phyloP scores from a whole-genome alignment of 2,113 vertebrate species.

The Microcebus lehilahytsara region DNA sequence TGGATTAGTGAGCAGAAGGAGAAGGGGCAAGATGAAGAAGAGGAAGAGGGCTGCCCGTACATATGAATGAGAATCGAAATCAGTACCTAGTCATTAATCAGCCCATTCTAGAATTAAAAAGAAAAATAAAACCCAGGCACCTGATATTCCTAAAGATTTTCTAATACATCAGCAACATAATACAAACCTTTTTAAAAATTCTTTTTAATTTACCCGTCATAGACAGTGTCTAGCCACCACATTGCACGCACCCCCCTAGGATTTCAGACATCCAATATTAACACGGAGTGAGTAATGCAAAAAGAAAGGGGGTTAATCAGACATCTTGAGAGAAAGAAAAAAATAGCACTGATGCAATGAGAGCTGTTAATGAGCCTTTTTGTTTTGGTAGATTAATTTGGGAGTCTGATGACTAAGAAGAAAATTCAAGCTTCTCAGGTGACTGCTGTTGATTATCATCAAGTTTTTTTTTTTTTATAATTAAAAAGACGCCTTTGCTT shows the following conservation, averaged over 20 bases:
- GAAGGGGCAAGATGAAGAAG: too few relatives aligned
- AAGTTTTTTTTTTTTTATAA: slow-evolving; percentile 26
- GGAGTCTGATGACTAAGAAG: slow-evolving; percentile 77
- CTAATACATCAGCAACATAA: slow-evolving; percentile 65
- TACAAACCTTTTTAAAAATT: slow-evolving; percentile 70
- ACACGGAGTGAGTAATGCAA: slow-evolving; percentile 70
- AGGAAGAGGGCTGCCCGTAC: not conserved
- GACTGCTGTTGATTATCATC: slow-evolving; percentile 75
- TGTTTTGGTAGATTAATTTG: slow-evolving; percentile 78
- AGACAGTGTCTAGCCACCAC: slow-evolving; percentile 79
- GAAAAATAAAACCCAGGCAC: slow-evolving; percentile 66
- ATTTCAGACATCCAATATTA: slow-evolving; percentile 76
- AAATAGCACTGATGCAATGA: slow-evolving; percentile 74
- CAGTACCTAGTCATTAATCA: slow-evolving; percentile 72
- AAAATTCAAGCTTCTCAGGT: slow-evolving; percentile 72
- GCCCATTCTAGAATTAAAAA: slow-evolving; percentile 67
- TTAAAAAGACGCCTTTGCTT: slow-evolving; percentile 63
- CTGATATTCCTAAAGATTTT: slow-evolving; percentile 63
- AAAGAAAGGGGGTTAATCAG: slow-evolving; percentile 79
- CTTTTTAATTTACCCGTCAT: slow-evolving; percentile 68
- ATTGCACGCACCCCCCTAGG: slow-evolving; percentile 41
- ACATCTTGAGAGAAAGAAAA: slow-evolving; percentile 68
- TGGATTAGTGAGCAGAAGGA: not conserved
- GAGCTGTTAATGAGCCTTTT: slow-evolving; percentile 76
- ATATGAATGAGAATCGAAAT: slow-evolving; percentile 67